phyloP scores from a whole-genome alignment of 2,797 vertebrate species.

The Malacoraja senta region DNA sequence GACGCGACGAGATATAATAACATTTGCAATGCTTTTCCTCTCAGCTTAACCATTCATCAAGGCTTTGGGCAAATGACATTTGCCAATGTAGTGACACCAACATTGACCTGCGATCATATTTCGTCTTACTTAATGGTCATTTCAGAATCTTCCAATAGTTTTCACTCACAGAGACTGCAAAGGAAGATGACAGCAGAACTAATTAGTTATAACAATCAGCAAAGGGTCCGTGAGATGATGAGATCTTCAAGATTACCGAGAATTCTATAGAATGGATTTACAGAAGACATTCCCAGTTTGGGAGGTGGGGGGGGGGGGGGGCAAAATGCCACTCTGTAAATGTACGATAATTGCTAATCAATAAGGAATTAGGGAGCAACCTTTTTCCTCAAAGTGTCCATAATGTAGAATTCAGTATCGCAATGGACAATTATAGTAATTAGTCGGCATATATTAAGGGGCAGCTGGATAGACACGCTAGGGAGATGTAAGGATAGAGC shows the following conservation, averaged over 20 bases:
- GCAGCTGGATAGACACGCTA: not conserved
- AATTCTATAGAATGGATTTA: too few relatives aligned
- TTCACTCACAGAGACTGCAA: not conserved
- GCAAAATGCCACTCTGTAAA: too few relatives aligned
- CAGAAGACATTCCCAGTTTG: not conserved
- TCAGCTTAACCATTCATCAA: not conserved
- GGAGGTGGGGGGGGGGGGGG: not conserved
- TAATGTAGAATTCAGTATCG: not conserved
- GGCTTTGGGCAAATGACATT: conserved; percentile 8
- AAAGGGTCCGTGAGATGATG: not conserved
- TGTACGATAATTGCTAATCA: not conserved
- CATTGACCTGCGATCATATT: not conserved
- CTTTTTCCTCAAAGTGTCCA: not conserved
- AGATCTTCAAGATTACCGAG: not conserved
- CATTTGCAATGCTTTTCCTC: not conserved
- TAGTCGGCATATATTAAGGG: not conserved
- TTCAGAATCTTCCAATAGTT: conserved; percentile 7
- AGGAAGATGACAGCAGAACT: not conserved
- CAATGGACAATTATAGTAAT: not conserved
- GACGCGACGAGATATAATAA: not conserved
- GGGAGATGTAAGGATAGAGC: not conserved
- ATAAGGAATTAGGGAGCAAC: not conserved
- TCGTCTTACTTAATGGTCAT: not conserved
- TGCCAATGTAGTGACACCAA: not conserved
- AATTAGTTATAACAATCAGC: not conserved